Base-by-base conservation (phyloP, 2,113 vertebrate genomes). In the Verasper variegatus region DNA sequence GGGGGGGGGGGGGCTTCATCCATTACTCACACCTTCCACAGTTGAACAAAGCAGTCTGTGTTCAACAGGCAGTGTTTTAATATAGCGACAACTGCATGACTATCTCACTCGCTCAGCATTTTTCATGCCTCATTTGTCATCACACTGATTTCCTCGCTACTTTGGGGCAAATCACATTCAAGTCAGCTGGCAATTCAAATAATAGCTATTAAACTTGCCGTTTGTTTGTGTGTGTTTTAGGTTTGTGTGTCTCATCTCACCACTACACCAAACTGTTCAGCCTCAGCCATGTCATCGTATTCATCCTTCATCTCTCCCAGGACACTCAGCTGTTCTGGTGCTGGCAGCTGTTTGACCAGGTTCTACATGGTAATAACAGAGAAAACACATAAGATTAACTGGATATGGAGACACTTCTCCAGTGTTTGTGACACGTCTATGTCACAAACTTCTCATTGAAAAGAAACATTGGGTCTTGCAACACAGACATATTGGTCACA, bases 221-320 rank as follows among this genome's bases (percentile, higher is more conserved):
- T 56, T 62, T 62, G 35, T 27, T 17, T 71, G 10, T 52, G 3
- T 68, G 8, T 49, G 2, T 71, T 61, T 57, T 31, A 2, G 13
- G 58, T 42, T 67, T n/a, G 18, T 54, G 8, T 1, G 51, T 21
- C 35, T 76, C 13, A 42, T 42, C 96, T 95, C 86, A 96, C 94
- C 94, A 96, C 95, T 8, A 96, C 95, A n/a, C 92, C 95, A 75
- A 95, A 97, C 83, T 96, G 96, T 77, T 98, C 97, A 0, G 94
- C 85, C 81, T 96, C 96, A 0, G 96, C 95, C 74, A 97, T 81
- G 55, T 97, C 96, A 5, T 95, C 93, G 18, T 97, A 98, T 54
- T 97, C 96, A 1, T 96, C 93, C 76, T 96, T 96, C 90, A 95
- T 86, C 37, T 95, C 96, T 2, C 81, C 92, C 57, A 98, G 90